These are phyloP conservation scores for Labroides dimidiatus DNA, from an alignment of 2,797 vertebrate genomes.

Conservation along the genomic window DNA sequence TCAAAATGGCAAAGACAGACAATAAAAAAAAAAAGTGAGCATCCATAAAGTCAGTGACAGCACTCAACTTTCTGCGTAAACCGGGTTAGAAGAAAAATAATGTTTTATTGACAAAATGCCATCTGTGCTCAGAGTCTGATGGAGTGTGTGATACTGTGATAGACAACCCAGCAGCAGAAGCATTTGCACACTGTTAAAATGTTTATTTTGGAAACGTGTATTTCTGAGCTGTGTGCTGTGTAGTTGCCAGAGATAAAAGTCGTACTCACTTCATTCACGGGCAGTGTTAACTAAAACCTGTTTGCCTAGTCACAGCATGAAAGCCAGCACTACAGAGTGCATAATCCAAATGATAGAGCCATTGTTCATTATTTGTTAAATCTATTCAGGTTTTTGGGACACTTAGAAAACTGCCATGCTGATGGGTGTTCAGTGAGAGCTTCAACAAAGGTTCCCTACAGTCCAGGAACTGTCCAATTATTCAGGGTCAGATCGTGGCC, in stretches of 20 bases:
- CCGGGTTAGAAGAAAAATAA: constrained; percentile 1
- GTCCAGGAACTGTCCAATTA: no score
- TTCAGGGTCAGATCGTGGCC: no score
- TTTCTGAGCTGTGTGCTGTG: not conserved
- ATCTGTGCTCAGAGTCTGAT: constrained; percentile 15
- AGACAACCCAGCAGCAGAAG: constrained; percentile 21
- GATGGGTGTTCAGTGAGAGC: no score
- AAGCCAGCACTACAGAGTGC: no score
- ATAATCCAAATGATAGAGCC: no score
- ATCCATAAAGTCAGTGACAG: constrained; percentile 2
- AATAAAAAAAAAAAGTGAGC: constrained; percentile 2
- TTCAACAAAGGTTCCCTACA: no score
- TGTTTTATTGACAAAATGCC: constrained; percentile 25
- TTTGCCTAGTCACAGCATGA: not conserved
- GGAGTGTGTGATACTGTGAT: constrained; percentile 7
- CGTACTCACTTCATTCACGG: not conserved
- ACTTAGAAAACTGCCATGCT: no score
- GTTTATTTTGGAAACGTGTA: not conserved
- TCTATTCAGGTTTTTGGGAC: no score
- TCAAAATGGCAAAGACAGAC: not conserved
- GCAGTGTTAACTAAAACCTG: not conserved
- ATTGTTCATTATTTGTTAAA: no score
- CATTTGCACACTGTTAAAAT: constrained; percentile 11
- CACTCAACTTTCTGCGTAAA: not conserved
- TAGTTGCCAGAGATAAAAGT: not conserved